These are phyloP conservation scores for Schrankia costaestrigalis DNA, from an alignment of 2,888 invertebrate species.

Conservation along the genomic window DNA sequence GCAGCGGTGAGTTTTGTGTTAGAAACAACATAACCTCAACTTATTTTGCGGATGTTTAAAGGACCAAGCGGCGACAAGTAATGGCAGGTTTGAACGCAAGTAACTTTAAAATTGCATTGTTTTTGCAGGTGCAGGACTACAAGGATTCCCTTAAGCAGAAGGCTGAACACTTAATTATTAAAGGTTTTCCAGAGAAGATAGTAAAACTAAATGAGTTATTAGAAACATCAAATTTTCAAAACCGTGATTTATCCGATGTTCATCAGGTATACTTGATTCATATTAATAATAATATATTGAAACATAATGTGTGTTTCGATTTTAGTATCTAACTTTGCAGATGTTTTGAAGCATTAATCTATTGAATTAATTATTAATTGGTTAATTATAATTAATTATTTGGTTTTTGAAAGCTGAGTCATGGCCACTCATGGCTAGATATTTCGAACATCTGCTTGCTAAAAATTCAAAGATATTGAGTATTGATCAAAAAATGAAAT, in stretches of 20 bases:
- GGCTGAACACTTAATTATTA: conserved; percentile 93
- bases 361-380: no score
- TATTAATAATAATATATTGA: no score
- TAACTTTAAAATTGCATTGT: conserved; percentile 27
- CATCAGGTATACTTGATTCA: conserved; percentile 80
- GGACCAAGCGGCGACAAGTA: conserved; percentile 18
- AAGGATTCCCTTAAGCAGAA: conserved; percentile 93
- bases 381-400: no score
- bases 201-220: conserved; percentile 93
- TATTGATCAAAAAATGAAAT: no score
- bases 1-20: conserved; percentile 38
- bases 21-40: conserved; percentile 55
- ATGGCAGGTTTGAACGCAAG: conserved; percentile 35
- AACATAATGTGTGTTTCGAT: no score
- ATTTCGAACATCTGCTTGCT: no score
- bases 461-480: no score
- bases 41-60: conserved; percentile 29
- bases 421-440: no score
- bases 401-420: no score
- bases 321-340: no score
- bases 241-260: conserved; percentile 88
- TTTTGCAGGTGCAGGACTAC: conserved; percentile 91
- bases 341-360: no score
- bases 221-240: conserved; percentile 90
- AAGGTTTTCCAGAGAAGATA: conserved; percentile 96